phyloP scores from a whole-genome alignment of 1,140 invertebrate genomes.

The Brachionus paranguensis region DNA sequence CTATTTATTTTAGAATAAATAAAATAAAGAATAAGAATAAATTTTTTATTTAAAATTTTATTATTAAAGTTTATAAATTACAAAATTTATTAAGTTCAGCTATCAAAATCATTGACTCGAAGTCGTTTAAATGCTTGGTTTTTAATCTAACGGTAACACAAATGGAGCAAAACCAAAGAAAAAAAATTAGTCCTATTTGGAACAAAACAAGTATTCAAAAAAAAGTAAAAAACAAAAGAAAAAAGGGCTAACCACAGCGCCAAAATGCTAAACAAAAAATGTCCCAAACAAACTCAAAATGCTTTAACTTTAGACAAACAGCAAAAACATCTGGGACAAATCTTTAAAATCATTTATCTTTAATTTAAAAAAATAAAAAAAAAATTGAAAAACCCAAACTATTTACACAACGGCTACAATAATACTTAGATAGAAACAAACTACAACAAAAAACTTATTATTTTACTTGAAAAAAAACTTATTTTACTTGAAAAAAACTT shows the following conservation, averaged over 20 bases:
- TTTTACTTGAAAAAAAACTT: too few species aligned
- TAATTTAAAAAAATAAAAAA: not conserved
- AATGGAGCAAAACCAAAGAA: not conserved
- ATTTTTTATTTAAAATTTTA: not conserved
- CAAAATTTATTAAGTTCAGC: not conserved
- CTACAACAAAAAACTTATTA: too few species aligned
- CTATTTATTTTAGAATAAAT: too few species aligned
- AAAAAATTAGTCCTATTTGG: not conserved
- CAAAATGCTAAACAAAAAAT: not conserved
- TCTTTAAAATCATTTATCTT: not conserved
- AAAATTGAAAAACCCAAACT: not conserved
- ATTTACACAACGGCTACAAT: not conserved
- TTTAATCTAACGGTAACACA: not conserved
- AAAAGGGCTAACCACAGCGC: not conserved
- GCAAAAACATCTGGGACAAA: not conserved
- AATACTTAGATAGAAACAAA: too few species aligned
- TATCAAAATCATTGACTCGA: not conserved
- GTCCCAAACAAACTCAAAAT: not conserved
- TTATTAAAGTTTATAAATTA: constrained; percentile 4
- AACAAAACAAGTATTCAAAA: not conserved
- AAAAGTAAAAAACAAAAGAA: not conserved
- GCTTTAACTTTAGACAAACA: not conserved
- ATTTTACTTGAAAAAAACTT: too few species aligned
- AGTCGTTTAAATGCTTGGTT: not conserved
- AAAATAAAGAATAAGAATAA: not conserved